phyloP scores from a whole-genome alignment of 2,113 vertebrate genomes.

The Ameiurus melas region DNA sequence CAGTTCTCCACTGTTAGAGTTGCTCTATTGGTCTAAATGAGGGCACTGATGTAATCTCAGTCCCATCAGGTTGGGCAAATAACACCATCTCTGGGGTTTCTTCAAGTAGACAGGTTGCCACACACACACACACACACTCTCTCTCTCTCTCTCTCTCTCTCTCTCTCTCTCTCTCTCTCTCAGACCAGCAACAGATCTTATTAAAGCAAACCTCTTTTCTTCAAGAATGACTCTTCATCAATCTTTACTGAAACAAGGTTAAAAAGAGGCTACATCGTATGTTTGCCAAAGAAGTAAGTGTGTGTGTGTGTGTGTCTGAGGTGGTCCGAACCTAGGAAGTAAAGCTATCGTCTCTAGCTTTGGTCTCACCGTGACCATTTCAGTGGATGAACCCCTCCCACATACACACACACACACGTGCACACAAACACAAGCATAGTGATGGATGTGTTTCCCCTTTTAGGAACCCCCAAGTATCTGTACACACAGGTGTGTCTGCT shows the following conservation, averaged over 20 bases:
- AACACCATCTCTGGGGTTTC: not conserved
- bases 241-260: not conserved
- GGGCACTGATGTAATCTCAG: slow-evolving; percentile 15
- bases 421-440: slow-evolving; percentile 3
- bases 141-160: no score
- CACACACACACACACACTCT: not conserved
- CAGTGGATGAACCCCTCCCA: not conserved
- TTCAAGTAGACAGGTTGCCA: not conserved
- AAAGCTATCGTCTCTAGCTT: slow-evolving; percentile 13
- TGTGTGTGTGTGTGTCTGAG: slow-evolving; percentile 17
- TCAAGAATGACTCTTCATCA: not conserved
- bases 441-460: slow-evolving; percentile 33
- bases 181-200: not conserved
- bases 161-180: no score
- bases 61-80: slow-evolving; percentile 21
- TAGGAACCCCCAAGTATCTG: slow-evolving; percentile 15
- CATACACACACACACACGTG: not conserved
- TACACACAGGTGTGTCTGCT: slow-evolving; percentile 39
- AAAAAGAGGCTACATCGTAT: not conserved
- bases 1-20: slow-evolving; percentile 1
- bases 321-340: slow-evolving; percentile 26
- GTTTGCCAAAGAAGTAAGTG: not conserved
- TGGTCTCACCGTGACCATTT: slow-evolving; percentile 30
- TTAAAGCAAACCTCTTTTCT: not conserved
- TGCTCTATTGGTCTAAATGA: slow-evolving; percentile 8